A percentile compares a stretch with the other conserved stretches of the same genome.
These are phyloP conservation scores for Nephrocerus scutellatus DNA, from an alignment of 2,888 invertebrate species.

Conservation along the genomic window DNA sequence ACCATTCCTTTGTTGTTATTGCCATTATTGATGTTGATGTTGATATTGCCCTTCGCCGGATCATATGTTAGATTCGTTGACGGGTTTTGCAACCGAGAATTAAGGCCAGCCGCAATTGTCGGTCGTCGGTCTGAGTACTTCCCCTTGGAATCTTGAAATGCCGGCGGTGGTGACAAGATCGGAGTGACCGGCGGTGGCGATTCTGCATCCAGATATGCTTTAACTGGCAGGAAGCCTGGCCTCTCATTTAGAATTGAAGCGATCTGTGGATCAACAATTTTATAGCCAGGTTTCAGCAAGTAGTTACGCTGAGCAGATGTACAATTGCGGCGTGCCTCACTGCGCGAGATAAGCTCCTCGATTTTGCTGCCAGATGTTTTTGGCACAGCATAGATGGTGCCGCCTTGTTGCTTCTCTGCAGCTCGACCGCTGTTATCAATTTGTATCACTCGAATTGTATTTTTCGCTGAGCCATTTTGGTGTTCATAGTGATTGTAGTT, in stretches of 20 bases:
- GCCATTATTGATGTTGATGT: slow-evolving; percentile 20
- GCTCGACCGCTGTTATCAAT: slow-evolving; percentile 34
- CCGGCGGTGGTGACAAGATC: slow-evolving; percentile 63
- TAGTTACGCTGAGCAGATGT: slow-evolving; percentile 25
- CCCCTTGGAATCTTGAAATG: slow-evolving; percentile 55
- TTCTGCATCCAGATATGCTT: slow-evolving; percentile 40
- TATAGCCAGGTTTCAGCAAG: slow-evolving; percentile 41
- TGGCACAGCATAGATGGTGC: slow-evolving; percentile 28
- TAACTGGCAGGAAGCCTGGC: slow-evolving; percentile 46
- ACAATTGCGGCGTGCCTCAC: slow-evolving; percentile 33
- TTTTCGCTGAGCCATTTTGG: slow-evolving; percentile 31
- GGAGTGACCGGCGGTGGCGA: slow-evolving; percentile 63
- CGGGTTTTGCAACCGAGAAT: slow-evolving; percentile 21
- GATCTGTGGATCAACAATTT: slow-evolving; percentile 43
- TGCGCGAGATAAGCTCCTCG: slow-evolving; percentile 46
- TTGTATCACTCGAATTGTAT: slow-evolving; percentile 34
- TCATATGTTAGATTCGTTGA: slow-evolving; percentile 13
- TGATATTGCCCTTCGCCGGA: slow-evolving; percentile 21
- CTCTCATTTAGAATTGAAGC: slow-evolving; percentile 45
- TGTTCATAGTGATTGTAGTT: slow-evolving; percentile 30
- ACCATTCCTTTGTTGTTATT: slow-evolving; percentile 42
- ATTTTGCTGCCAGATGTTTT: slow-evolving; percentile 43
- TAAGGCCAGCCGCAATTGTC: slow-evolving; percentile 23
- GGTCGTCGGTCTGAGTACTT: slow-evolving; percentile 31
- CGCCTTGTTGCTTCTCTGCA: slow-evolving; percentile 24